Evolutionary conservation across 2,113 vertebrate species (phyloP), one percentile per base, ranked within the genome.

Genomic region (Pteronura brasiliensis): DNA sequence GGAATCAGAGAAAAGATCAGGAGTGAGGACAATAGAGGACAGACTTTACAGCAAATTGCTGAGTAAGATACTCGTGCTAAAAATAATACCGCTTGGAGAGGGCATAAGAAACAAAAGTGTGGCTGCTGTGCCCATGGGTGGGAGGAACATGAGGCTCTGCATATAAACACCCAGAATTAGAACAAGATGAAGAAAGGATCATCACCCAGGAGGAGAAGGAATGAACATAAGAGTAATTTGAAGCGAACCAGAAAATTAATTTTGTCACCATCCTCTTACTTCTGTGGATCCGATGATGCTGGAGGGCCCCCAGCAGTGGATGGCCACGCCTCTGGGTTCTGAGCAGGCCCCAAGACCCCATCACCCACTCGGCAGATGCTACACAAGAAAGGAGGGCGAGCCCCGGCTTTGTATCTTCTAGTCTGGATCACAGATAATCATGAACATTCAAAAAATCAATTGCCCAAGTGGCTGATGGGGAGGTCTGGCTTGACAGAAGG

Each of bases 401-500:
- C 39, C 67, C 88, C 44, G 52, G 90, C 72, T 96, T 76, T 67
- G 55, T 83, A 31, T 52, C 71, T 91, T 69, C 69, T 81, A 34
- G 65, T 71, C 49, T 88, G 79, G 90, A 83, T 96, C 96, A 71
- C 31, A 39, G 88, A 86, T 94, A 97, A 98, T 96, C 90, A 80
- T n/a, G 67, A 96, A 29, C 71, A 84, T 97, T 93, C 55, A 39
- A 80, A 88, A 93, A 88, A 92, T 97, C 88, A 84, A 81, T 91
- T 67, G 82, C 90, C 77, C 74, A 72, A 80, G 61, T 80, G 88
- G 90, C 74, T 95, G 96, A 71, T 36, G 81, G 85, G 52, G 77
- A 90, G 59, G 84, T 23, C 69, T 82, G 90, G 79, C 84, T 86
- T 81, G 86, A 92, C 94, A 96, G 95, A 97, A 97, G 96, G 76